Evolutionary conservation across 2,888 invertebrate genomes (phyloP).

Genomic region (Baccha elongata): DNA sequence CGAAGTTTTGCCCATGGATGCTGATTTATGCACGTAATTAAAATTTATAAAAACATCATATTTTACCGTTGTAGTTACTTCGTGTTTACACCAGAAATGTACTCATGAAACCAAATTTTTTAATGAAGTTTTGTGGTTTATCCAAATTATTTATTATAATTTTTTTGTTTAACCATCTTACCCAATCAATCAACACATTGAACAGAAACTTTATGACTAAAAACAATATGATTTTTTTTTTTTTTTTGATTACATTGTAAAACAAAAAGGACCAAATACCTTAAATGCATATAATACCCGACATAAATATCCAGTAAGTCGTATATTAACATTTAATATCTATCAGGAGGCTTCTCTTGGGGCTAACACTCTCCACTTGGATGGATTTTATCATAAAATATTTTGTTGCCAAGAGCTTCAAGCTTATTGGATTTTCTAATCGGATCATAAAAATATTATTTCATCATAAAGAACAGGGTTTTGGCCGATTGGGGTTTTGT

Average conservation of each 20-base stretch:
- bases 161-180: slow-evolving; percentile 21
- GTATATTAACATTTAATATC: slow-evolving; percentile 37
- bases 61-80: not conserved
- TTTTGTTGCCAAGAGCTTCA: slow-evolving; percentile 48
- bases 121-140: slow-evolving; percentile 14
- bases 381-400: slow-evolving; percentile 65
- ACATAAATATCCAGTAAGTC: slow-evolving; percentile 30
- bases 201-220: slow-evolving; percentile 6
- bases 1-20: slow-evolving; percentile 21
- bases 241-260: slow-evolving; percentile 33
- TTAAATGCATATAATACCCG: slow-evolving; percentile 13
- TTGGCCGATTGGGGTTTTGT: slow-evolving; percentile 13
- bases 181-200: slow-evolving; percentile 43
- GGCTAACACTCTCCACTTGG: slow-evolving; percentile 17
- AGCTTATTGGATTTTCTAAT: slow-evolving; percentile 68
- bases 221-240: slow-evolving; percentile 41
- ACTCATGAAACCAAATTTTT: slow-evolving; percentile 25
- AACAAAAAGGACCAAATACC: slow-evolving; percentile 16
- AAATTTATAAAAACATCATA: slow-evolving; percentile 36
- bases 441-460: slow-evolving; percentile 67
- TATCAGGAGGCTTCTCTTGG: slow-evolving; percentile 1
- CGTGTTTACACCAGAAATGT: slow-evolving; percentile 60
- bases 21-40: slow-evolving; percentile 64
- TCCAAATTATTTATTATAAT: slow-evolving; percentile 28
- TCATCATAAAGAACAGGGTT: slow-evolving; percentile 48